Conservation (phyloP, 2,797 vertebrate genomes). For the Amphiprion clarkii region DNA sequence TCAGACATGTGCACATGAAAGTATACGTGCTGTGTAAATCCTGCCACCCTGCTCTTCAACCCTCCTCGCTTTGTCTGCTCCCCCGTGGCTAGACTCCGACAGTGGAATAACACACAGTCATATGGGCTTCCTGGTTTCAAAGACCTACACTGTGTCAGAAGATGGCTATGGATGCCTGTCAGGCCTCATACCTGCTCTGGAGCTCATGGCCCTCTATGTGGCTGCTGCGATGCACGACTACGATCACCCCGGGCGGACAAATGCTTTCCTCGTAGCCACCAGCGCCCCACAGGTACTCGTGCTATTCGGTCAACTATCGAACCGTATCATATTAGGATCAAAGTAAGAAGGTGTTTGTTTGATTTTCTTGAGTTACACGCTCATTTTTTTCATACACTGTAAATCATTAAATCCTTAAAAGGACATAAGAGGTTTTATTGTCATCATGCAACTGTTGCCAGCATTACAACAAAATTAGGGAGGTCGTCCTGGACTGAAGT, state of each 20-base stretch:
- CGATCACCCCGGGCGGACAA: slow-evolving; percentile 97
- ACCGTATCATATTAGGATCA: not conserved
- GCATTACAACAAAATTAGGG: too few relatives aligned
- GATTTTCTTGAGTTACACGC: not conserved
- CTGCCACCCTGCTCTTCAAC: slow-evolving; percentile 38
- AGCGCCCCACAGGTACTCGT: slow-evolving; percentile 89
- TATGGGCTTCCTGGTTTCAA: slow-evolving; percentile 94
- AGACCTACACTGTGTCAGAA: slow-evolving; percentile 90
- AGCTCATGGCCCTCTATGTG: slow-evolving; percentile 98
- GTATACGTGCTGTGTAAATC: slow-evolving; percentile 41
- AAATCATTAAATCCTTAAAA: too few relatives aligned
- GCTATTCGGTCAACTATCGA: slow-evolving; percentile 5
- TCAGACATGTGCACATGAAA: slow-evolving; percentile 25
- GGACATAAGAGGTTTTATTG: too few relatives aligned
- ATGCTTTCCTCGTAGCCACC: slow-evolving; percentile 97
- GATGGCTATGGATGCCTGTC: slow-evolving; percentile 94
- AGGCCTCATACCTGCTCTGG: slow-evolving; percentile 96
- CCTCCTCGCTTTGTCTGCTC: slow-evolving; percentile 44
- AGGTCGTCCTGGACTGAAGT: too few relatives aligned
- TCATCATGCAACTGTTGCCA: too few relatives aligned
- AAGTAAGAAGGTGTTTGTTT: not conserved
- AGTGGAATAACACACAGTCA: slow-evolving; percentile 94
- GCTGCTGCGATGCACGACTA: slow-evolving; percentile 99
- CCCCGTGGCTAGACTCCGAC: slow-evolving; percentile 90
- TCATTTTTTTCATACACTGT: not conserved